These are phyloP conservation scores for Hystrix cristata DNA, from an alignment of 2,113 vertebrate genomes.

Conservation along the genomic window DNA sequence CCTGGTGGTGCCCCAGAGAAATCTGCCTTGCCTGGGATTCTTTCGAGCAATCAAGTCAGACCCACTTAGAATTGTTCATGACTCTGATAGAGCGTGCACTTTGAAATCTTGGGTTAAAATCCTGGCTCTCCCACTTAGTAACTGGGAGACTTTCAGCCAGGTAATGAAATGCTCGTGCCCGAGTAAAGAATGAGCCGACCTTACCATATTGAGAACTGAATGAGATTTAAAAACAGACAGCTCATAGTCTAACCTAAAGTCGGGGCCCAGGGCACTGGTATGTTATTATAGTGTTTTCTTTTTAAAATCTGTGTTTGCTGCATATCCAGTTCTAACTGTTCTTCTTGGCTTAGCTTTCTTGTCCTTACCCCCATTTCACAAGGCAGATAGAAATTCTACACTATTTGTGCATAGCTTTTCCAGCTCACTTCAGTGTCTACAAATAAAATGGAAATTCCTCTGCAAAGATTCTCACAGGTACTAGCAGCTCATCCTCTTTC, in stretches of 20 bases:
- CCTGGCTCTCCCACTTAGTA: neutral
- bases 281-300: neutral
- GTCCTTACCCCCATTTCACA: neutral
- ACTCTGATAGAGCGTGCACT: neutral
- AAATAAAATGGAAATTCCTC: neutral
- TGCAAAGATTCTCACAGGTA: neutral
- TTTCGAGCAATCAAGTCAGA: neutral
- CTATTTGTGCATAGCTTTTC: neutral
- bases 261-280: neutral
- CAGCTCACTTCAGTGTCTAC: neutral
- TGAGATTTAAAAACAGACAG: neutral
- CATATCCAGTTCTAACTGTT: neutral
- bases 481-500: neutral
- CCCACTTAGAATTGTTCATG: constrained; percentile 7
- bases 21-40: neutral
- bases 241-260: neutral
- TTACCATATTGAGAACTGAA: neutral
- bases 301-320: constrained; percentile 1
- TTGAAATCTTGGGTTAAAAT: constrained; percentile 56
- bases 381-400: constrained; percentile 10
- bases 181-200: neutral
- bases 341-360: neutral
- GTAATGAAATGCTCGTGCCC: constrained; percentile 1
- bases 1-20: neutral
- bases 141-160: neutral